These are phyloP conservation scores for Drosophila nr. medialis DNA, from an alignment of 2,888 invertebrate species.

Conservation along the genomic window DNA sequence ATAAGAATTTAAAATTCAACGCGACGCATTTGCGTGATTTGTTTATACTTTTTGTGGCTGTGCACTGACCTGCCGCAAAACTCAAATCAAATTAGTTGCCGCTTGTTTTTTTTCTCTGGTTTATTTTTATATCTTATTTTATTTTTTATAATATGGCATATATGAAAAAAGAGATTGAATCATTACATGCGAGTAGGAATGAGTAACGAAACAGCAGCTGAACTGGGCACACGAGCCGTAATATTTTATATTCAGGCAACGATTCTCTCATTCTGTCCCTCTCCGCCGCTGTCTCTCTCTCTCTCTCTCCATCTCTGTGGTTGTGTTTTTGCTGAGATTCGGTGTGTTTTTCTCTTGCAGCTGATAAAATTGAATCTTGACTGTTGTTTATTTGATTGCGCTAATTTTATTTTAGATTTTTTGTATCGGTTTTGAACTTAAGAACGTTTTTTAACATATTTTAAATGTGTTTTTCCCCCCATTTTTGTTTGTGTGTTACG, in stretches of 20 bases:
- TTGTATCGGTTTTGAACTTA: conserved; percentile 14
- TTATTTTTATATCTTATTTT: conserved; percentile 18
- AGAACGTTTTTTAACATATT: conserved; percentile 13
- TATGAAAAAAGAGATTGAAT: conserved; percentile 55
- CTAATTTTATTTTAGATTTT: conserved; percentile 11
- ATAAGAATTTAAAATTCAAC: conserved; percentile 45
- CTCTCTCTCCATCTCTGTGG: neutral
- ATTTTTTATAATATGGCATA: conserved; percentile 31
- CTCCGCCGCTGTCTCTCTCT: neutral
- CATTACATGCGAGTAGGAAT: conserved; percentile 64
- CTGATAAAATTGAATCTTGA: conserved; percentile 7
- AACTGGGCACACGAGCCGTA: conserved; percentile 35
- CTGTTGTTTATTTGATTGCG: conserved; percentile 17
- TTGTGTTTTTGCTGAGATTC: conserved; percentile 3
- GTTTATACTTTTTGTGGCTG: conserved; percentile 21
- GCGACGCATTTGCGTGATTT: conserved; percentile 19
- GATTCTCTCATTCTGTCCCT: conserved; percentile 1
- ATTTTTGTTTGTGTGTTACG: conserved; percentile 34
- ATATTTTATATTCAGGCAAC: conserved; percentile 30
- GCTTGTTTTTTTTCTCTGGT: conserved; percentile 25
- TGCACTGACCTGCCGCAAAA: conserved; percentile 67
- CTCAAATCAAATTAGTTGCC: conserved; percentile 49
- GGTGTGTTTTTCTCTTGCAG: conserved; percentile 5
- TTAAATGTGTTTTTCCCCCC: conserved; percentile 12
- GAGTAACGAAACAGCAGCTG: conserved; percentile 48